Evolutionary conservation across 2,888 invertebrate genomes (phyloP), one percentile per base, ranked within the genome.

Genomic region (Pandemis heparana): DNA sequence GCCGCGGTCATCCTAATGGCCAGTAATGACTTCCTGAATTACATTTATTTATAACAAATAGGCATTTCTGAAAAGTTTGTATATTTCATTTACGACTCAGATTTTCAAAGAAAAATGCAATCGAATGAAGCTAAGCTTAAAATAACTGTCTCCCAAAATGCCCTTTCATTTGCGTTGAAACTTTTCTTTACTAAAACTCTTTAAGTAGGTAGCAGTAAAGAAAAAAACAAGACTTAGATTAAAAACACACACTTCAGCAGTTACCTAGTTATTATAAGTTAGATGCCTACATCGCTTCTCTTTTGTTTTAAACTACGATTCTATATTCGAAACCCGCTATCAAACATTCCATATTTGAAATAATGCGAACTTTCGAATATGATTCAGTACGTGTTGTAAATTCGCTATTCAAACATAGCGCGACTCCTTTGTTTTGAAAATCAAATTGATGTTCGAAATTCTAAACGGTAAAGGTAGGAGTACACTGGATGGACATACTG

Each of bases 1-100:
- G 74, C 79, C 77, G 83, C 77, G 85, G 86, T 83, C 84, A 81
- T 84, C 85, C 82, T 87, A 91, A 88, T 88, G 85, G 83, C 81
- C 81, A 76, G 85, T 89, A 89, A 90, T 89, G 85, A 85, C 89
- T 89, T 91, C 87, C 90, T 82, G 85, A 79, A 85, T 83, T 81
- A 81, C 82, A 81, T 75, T 75, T 41, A 81, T 75, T 75, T 41
- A 23, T 41, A 56, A 12, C 12, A 66, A 65, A 64, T 39, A 62
- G 32, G 39, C 2, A 51, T 41, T 18, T 69, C 12, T 32, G 23
- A 41, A 53, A 62, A 51, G 14, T 41, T n/a, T 62, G 62, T 43
- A 41, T 16, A 32, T 1, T 32, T 32, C 1, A 32, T 32, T 32
- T 2, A 2, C 23, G 23, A 32, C 23, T 32, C 23, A 39, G 66